These are phyloP conservation scores for Eulemur rubriventer DNA, from an alignment of 2,797 vertebrate species.

Conservation along the genomic window DNA sequence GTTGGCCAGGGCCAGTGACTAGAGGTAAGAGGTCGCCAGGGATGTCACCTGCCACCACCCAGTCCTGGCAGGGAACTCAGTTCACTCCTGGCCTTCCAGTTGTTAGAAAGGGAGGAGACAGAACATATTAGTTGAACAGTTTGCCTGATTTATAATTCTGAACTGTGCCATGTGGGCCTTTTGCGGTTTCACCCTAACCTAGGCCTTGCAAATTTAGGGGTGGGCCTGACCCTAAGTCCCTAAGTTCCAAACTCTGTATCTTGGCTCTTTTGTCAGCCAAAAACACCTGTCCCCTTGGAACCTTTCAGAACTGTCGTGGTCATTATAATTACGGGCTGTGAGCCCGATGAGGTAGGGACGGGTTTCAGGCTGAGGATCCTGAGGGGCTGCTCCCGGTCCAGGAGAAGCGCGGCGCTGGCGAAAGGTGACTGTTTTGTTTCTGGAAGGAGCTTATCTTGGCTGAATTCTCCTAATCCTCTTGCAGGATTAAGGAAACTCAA, in stretches of 20 bases:
- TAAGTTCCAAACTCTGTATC: not conserved
- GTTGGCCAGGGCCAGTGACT: too few relatives aligned
- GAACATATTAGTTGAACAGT: accelerated
- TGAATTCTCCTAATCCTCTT: slow-evolving; percentile 49
- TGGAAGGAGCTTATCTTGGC: slow-evolving; percentile 29
- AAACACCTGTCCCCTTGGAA: not conserved
- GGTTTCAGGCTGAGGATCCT: too few relatives aligned
- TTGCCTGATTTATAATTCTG: not conserved
- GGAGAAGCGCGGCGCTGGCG: not conserved
- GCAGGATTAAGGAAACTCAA: slow-evolving; percentile 26
- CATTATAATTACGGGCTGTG: accelerated
- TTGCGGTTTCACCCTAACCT: not conserved
- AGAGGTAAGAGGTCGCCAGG: not conserved
- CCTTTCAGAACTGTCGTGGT: not conserved
- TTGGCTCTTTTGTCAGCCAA: too few relatives aligned
- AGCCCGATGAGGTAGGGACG: accelerated
- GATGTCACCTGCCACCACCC: accelerated
- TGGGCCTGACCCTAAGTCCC: not conserved
- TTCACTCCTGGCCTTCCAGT: not conserved
- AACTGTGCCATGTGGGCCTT: not conserved
- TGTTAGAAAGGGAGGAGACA: not conserved
- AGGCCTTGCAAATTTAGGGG: not conserved
- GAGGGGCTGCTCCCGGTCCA: accelerated
- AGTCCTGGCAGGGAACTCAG: not conserved
- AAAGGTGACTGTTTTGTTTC: not conserved